Conservation (phyloP, 2,113 vertebrate species). For the Eublepharis macularius region DNA sequence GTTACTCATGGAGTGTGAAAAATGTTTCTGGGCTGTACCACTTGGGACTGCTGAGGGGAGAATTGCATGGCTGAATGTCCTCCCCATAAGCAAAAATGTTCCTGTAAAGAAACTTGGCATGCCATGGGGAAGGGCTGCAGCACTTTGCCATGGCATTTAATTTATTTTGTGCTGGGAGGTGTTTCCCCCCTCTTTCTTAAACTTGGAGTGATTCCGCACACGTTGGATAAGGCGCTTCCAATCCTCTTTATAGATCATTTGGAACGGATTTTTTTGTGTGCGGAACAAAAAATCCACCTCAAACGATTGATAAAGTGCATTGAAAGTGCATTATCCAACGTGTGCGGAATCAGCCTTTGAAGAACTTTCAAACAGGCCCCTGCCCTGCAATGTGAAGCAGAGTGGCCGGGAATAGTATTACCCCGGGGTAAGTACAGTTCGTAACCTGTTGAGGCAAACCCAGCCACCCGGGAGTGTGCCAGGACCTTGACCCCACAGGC, state of each 20-base stretch:
- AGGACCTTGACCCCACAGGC: too few species aligned
- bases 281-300: too few species aligned
- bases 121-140: not conserved
- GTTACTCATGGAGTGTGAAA: not conserved
- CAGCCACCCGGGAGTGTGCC: too few species aligned
- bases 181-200: too few species aligned
- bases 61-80: not conserved
- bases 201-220: too few species aligned
- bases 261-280: too few species aligned
- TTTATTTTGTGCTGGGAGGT: not conserved
- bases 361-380: not conserved
- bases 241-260: too few species aligned
- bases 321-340: too few species aligned
- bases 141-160: not conserved
- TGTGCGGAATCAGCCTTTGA: too few species aligned
- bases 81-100: not conserved
- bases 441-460: too few species aligned
- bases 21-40: not conserved
- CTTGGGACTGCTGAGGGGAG: not conserved
- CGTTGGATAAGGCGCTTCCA: too few species aligned
- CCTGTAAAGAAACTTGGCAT: not conserved
- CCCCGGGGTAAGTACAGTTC: not conserved
- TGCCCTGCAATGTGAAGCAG: not conserved
- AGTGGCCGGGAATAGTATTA: not conserved
- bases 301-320: too few species aligned